Conservation (phyloP, 2,113 vertebrate genomes). For the Hydrolagus affinis region DNA sequence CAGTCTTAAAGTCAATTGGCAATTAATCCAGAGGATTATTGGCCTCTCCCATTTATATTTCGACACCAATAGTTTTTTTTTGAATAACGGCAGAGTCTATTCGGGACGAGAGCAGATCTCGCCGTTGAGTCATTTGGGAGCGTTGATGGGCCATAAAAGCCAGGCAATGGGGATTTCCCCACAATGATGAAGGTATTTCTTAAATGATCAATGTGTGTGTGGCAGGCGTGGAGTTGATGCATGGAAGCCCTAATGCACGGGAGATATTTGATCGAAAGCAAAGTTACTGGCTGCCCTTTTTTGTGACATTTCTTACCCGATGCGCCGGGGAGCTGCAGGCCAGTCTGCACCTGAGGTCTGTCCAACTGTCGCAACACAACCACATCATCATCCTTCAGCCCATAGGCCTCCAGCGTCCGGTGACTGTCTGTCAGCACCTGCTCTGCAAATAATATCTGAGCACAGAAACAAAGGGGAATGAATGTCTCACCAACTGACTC, state of each 20-base stretch:
- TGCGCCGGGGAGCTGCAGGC: conserved; percentile 53
- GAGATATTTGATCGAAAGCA: background rate
- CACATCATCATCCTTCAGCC: conserved; percentile 90
- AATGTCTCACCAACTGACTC: too few relatives aligned
- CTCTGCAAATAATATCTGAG: conserved; percentile 80
- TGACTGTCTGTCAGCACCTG: conserved; percentile 80
- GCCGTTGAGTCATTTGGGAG: too few relatives aligned
- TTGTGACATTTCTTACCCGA: conserved; percentile 11
- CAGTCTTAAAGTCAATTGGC: too few relatives aligned
- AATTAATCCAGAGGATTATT: too few relatives aligned
- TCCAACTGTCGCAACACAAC: conserved; percentile 80
- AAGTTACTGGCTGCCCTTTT: background rate
- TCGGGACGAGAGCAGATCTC: too few relatives aligned
- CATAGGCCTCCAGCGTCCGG: conserved; percentile 83
- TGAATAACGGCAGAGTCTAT: too few relatives aligned
- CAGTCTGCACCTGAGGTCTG: conserved; percentile 45
- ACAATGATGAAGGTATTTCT: too few relatives aligned
- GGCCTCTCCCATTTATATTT: too few relatives aligned
- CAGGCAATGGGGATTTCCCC: too few relatives aligned
- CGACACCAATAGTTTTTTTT: too few relatives aligned
- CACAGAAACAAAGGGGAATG: conserved; percentile 21
- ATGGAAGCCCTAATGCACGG: background rate
- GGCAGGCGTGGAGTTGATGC: background rate
- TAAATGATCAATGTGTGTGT: background rate
- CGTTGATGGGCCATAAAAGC: too few relatives aligned